Base-by-base conservation (phyloP, 2,113 vertebrate genomes). In the Calypte anna region DNA sequence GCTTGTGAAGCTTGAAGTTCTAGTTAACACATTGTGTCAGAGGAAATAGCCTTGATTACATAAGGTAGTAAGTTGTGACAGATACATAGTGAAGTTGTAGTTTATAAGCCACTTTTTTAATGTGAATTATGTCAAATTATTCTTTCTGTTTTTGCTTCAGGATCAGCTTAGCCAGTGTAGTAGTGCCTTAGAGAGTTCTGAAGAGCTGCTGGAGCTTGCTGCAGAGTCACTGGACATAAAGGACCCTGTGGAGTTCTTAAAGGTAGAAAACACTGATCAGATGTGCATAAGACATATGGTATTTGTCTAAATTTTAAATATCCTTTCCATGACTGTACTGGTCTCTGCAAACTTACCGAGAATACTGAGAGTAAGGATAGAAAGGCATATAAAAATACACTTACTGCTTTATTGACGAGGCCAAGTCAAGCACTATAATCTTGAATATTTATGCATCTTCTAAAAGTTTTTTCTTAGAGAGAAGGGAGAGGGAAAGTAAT, bases 121-220 rank as follows among this genome's bases (percentile, higher is more conserved):
- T 50, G 8, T 38, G 38, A 75, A 9, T 58, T 58, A 15, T 20
- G 24, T 66, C 5, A 14, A 59, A 36, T 75, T 43, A 20, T n/a
- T 93, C 19, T 50, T 22, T 19, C 62, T 94, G 33, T 3, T 58
- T 77, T 66, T 75, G 30, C 53, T 69, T 15, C 90, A 99, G 99
- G 98, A 97, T 93, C 99, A 99, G 90, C 96, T 98, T 69, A 97
- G 91, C 17, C 98, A 99, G 59, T 99, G 99, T 90, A 98, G 83
- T 84, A 97, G 80, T 54, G 99, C 99, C n/a, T 88, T 99, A 87
- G 97, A 98, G 91, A 98, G 98, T 36, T 98, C 98, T 27, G 98
- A 99, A 94, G 98, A 99, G 90, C 97, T 99, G 11, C 96, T 99
- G 66, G 98, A 98, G 74, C 99, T 98, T 81, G 98, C 99, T 38